Evolutionary conservation across 1,140 invertebrate species (phyloP), one percentile per base, ranked within the genome.

Genomic region (Anastrepha ludens): DNA sequence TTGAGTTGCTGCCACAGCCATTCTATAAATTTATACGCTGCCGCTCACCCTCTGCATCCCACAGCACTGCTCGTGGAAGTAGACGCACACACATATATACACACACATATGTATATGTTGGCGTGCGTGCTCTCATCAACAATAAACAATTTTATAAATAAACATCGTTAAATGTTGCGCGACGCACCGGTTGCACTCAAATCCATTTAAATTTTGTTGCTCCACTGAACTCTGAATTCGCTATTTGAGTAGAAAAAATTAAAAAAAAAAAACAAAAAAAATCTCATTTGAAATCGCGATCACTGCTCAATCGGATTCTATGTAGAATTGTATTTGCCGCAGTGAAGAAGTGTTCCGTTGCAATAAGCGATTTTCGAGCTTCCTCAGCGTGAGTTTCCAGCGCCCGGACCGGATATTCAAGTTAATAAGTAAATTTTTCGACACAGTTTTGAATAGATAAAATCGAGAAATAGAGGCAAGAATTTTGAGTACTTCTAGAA

Each of bases 131-230:
- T 7, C 13, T 7, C 13, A 74, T 74, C 67, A 74, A 74, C 67
- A 74, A 74, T 74, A 74, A 74, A 74, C 67, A 74, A 74, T 74
- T 44, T 74, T 74, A 74, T 74, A 74, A 74, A 74, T 74, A 74
- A 74, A 74, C 67, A 44, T 67, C 29, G 11, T 74, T 47, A 74
- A 74, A 74, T 74, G 67, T 74, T 74, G 67, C 41, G 11, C 67
- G 67, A 74, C 67, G 67, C 67, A 74, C 41, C 41, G 41, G 39
- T 74, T 74, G 15, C 67, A 74, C 67, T 74, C 67, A 74, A 74
- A 74, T 44, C 67, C 67, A 74, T 74, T 74, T 15, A 17, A 70
- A 74, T 74, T 74, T 47, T 44, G 41, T 44, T 74, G 67, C 67
- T 74, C 67, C 41, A n/a, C 67, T n/a, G 67, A 74, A 47, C 41